Evolutionary conservation across 2,113 vertebrate species (phyloP).

Genomic region (Bolborhynchus lineola): DNA sequence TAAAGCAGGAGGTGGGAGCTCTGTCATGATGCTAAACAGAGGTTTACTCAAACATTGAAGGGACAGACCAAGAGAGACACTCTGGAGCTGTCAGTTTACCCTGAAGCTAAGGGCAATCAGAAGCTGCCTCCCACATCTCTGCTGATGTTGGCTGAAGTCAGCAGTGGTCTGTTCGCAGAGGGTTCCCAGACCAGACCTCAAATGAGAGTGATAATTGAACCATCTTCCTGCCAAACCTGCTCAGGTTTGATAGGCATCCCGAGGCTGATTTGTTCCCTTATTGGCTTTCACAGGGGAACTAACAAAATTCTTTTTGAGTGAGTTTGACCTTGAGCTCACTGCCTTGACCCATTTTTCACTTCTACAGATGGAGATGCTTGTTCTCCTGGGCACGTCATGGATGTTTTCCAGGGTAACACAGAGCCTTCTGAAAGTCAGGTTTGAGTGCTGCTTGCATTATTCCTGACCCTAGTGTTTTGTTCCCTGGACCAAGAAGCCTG

Average conservation of each 20-base stretch:
- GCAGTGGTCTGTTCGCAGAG: not conserved
- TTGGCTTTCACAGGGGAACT: not conserved
- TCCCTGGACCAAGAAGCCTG: not conserved
- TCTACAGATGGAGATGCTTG: slow-evolving; percentile 70
- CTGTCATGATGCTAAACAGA: not conserved
- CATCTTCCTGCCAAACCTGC: not conserved
- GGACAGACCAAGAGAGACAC: not conserved
- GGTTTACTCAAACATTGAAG: not conserved
- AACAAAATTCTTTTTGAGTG: slow-evolving; percentile 28
- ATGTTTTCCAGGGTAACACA: slow-evolving; percentile 45
- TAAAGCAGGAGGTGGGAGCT: slow-evolving; percentile 31
- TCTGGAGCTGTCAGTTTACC: not conserved
- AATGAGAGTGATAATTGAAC: not conserved
- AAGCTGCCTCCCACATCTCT: not conserved
- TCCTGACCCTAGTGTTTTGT: slow-evolving; percentile 51
- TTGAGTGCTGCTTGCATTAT: slow-evolving; percentile 54
- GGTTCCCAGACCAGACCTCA: not conserved
- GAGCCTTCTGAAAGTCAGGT: slow-evolving; percentile 64
- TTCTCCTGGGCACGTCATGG: slow-evolving; percentile 66
- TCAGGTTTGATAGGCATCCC: not conserved
- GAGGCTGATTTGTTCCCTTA: not conserved
- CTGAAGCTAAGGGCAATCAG: not conserved
- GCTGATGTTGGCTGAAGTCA: not conserved
- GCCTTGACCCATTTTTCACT: slow-evolving; percentile 67
- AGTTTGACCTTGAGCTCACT: slow-evolving; percentile 62